Conservation (phyloP, 2,797 vertebrate genomes). For the Xyrichtys novacula region DNA sequence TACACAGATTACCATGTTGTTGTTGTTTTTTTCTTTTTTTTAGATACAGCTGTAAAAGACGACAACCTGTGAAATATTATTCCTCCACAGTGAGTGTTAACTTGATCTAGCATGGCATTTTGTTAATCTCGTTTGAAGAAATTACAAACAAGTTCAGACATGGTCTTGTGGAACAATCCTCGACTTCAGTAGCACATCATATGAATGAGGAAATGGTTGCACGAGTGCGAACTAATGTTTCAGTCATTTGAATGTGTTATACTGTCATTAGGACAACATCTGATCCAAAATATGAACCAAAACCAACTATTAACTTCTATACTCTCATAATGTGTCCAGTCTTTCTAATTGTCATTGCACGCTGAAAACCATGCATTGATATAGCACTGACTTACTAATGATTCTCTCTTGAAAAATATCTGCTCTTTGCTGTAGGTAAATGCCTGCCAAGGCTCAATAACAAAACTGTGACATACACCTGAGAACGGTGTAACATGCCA, state of each 20-base stretch:
- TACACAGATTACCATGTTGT: neutral
- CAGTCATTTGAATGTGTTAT: neutral
- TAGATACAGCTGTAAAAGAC: neutral
- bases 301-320: neutral
- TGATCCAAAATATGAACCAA: slow-evolving; percentile 9
- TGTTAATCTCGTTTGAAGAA: slow-evolving; percentile 25
- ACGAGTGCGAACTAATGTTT: neutral
- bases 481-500: slow-evolving; percentile 66
- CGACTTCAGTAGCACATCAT: neutral
- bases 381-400: slow-evolving; percentile 15
- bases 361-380: slow-evolving; percentile 5
- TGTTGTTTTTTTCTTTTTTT: no score
- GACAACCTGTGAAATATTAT: neutral
- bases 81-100: neutral
- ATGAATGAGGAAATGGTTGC: neutral
- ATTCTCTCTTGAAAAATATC: slow-evolving; percentile 57
- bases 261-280: neutral
- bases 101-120: slow-evolving; percentile 7
- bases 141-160: slow-evolving; percentile 16
- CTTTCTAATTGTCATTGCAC: neutral
- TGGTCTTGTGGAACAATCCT: neutral
- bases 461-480: slow-evolving; percentile 53
- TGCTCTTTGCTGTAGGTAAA: slow-evolving; percentile 48
- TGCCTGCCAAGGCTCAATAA: slow-evolving; percentile 43
- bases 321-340: neutral